phyloP scores from a whole-genome alignment of 2,113 vertebrate genomes.

The Pygoscelis antarcticus region DNA sequence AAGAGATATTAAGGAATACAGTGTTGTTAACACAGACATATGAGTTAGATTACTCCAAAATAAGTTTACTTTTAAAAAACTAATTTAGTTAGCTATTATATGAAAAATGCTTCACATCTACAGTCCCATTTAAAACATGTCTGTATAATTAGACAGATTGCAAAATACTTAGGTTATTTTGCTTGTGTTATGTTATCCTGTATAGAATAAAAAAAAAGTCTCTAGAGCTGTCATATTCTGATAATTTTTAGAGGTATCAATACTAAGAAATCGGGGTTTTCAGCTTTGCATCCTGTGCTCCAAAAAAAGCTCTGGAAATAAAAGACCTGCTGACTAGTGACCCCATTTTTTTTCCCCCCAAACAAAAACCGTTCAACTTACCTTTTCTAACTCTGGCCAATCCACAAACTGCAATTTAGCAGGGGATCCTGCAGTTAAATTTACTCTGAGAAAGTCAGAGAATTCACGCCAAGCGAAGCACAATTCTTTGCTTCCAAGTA shows the following conservation, averaged over 20 bases:
- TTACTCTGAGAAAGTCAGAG: constrained; percentile 75
- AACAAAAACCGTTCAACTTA: constrained; percentile 20
- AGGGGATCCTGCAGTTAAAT: constrained; percentile 82
- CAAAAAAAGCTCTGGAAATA: neutral
- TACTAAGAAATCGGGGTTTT: neutral
- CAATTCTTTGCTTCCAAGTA: constrained; percentile 82
- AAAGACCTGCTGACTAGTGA: neutral
- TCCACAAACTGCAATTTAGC: constrained; percentile 78
- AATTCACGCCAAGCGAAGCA: constrained; percentile 83
- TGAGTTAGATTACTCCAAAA: neutral
- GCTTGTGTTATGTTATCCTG: neutral
- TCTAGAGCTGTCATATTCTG: neutral
- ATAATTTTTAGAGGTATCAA: neutral
- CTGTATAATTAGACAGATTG: neutral
- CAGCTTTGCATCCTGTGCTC: neutral
- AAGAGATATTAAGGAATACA: neutral
- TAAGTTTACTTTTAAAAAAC: neutral
- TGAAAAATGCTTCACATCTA: neutral
- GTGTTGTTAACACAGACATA: neutral
- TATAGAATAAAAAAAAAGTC: neutral
- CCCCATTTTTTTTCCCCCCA: neutral
- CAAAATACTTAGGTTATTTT: neutral
- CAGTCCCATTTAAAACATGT: neutral
- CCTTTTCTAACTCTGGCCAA: constrained; percentile 76
- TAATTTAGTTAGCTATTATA: neutral